These are phyloP conservation scores for Scrobipalpa costella DNA, from an alignment of 2,888 invertebrate genomes.

Conservation along the genomic window DNA sequence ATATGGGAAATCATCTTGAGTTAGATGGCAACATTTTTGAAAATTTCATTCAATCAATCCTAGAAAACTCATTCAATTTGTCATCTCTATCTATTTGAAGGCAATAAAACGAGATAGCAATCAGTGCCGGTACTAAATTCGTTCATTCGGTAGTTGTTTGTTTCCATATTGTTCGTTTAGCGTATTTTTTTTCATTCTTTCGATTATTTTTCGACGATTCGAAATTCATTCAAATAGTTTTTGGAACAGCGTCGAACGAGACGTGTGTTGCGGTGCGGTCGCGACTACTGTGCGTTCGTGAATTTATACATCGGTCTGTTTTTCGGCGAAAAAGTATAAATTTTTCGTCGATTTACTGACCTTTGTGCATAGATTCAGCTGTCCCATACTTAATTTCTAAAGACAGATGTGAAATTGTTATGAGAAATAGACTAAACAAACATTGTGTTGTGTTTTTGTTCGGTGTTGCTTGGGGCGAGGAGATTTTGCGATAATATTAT, in stretches of 20 bases:
- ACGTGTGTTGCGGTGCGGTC: slow-evolving; percentile 64
- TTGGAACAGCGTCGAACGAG: slow-evolving; percentile 61
- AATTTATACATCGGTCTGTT: slow-evolving; percentile 41
- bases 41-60: background rate
- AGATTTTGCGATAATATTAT: slow-evolving; percentile 41
- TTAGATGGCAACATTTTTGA: slow-evolving; percentile 1
- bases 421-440: slow-evolving; percentile 51
- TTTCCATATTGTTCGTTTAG: slow-evolving; percentile 26
- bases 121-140: slow-evolving; percentile 20
- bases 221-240: slow-evolving; percentile 40
- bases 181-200: slow-evolving; percentile 33
- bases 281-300: slow-evolving; percentile 77
- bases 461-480: slow-evolving; percentile 51
- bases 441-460: slow-evolving; percentile 68
- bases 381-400: slow-evolving; percentile 34
- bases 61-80: background rate
- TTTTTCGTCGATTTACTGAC: slow-evolving; percentile 39
- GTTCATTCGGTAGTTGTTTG: slow-evolving; percentile 29
- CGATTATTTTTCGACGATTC: slow-evolving; percentile 30
- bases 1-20: background rate
- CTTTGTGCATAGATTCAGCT: slow-evolving; percentile 35
- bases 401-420: slow-evolving; percentile 32
- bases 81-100: slow-evolving; percentile 11
- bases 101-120: slow-evolving; percentile 1
- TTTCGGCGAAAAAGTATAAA: slow-evolving; percentile 34